phyloP scores from a whole-genome alignment of 2,797 vertebrate genomes.

The Acropternis orthonyx region DNA sequence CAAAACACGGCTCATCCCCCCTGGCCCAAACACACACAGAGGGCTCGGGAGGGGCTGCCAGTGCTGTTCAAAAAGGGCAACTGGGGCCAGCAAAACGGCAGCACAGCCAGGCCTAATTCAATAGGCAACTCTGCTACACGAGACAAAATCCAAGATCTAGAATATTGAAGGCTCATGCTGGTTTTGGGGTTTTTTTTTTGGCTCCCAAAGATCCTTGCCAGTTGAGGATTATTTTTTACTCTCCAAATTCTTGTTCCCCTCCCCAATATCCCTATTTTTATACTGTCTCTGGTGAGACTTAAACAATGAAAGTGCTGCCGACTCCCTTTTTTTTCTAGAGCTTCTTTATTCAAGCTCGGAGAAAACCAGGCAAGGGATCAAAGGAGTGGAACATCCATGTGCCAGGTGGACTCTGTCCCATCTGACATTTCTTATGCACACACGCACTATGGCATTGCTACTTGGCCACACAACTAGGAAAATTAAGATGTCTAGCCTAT shows the following conservation, averaged over 20 bases:
- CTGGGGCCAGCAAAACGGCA: not conserved
- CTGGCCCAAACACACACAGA: not conserved
- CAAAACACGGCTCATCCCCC: not conserved
- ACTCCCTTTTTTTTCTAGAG: not conserved
- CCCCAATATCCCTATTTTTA: not conserved
- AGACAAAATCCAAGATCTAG: not conserved
- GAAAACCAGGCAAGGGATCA: conserved; percentile 59
- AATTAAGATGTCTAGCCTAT: conserved; percentile 54
- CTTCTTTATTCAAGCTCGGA: conserved; percentile 53
- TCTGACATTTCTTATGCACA: conserved; percentile 65
- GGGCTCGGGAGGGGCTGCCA: not conserved
- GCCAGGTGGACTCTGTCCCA: conserved; percentile 64
- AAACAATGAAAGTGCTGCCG: not conserved
- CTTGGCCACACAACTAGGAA: conserved; percentile 66
- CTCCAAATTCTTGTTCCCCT: not conserved
- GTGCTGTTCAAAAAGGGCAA: not conserved
- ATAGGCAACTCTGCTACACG: not conserved
- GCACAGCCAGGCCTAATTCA: not conserved
- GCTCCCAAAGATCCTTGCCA: not conserved
- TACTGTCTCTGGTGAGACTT: conserved; percentile 5
- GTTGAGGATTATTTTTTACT: not conserved
- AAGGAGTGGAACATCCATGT: conserved; percentile 38
- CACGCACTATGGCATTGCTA: conserved; percentile 32
- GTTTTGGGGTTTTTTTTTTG: not conserved
- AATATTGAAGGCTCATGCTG: not conserved